Evolutionary conservation across 1,140 invertebrate genomes (phyloP).

Genomic region (Ostrea denselamellosa): DNA sequence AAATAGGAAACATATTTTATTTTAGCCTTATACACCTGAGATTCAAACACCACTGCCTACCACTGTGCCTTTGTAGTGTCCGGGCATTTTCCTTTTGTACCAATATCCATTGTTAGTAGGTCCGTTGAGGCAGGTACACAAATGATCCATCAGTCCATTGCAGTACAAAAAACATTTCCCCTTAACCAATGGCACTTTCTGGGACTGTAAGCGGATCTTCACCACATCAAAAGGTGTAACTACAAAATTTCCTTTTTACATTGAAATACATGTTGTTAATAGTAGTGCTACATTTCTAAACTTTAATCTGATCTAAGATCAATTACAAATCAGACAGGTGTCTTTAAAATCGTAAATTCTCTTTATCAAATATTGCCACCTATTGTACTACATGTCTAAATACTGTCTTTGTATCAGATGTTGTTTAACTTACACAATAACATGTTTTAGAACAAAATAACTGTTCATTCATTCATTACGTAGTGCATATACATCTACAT

Average conservation of each 20-base stretch:
- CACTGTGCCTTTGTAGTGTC: constrained; percentile 93
- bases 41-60: constrained; percentile 85
- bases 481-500: too few species aligned
- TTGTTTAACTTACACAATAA: too few species aligned
- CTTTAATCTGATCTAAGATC: neutral
- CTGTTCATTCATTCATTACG: too few species aligned
- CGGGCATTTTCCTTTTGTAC: constrained; percentile 80
- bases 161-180: constrained; percentile 97
- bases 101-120: constrained; percentile 53
- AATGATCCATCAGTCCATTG: constrained; percentile 99
- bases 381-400: too few species aligned
- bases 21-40: too few species aligned
- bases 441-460: too few species aligned
- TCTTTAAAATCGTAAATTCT: too few species aligned
- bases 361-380: too few species aligned
- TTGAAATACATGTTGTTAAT: neutral
- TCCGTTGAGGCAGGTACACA: constrained; percentile 90
- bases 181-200: constrained; percentile 89
- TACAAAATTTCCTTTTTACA: constrained; percentile 80
- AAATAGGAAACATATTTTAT: too few species aligned
- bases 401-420: too few species aligned
- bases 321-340: too few species aligned
- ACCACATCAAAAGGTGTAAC: constrained; percentile 99
- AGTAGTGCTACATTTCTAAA: neutral
- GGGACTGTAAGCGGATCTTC: constrained; percentile 97